Evolutionary conservation across 1,140 invertebrate genomes (phyloP).

Genomic region (Dendrolimus kikuchii): DNA sequence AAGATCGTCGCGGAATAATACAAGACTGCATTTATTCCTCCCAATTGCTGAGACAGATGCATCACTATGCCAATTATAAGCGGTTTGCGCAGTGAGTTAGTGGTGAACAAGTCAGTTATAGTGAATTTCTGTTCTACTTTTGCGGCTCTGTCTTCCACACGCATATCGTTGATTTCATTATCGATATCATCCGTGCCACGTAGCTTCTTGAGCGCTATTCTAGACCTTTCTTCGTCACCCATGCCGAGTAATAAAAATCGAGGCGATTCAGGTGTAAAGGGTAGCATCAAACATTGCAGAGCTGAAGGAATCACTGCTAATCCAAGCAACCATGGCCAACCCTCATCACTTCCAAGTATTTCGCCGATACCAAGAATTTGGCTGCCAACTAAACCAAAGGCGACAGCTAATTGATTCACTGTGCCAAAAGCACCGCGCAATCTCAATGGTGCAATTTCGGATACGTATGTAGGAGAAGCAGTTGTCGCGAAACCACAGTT

Average conservation of each 20-base stretch:
- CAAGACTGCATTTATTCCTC: constrained; percentile 95
- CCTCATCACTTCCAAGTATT: constrained; percentile 86
- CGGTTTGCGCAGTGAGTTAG: constrained; percentile 83
- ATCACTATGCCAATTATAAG: constrained; percentile 93
- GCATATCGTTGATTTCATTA: constrained; percentile 92
- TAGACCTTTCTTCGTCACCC: constrained; percentile 88
- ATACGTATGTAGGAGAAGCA: constrained; percentile 93
- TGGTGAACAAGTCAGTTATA: constrained; percentile 85
- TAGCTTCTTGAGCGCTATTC: constrained; percentile 70
- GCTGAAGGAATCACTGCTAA: constrained; percentile 87
- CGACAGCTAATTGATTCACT: constrained; percentile 92
- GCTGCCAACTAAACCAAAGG: constrained; percentile 86
- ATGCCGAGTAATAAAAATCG: constrained; percentile 87
- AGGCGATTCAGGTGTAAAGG: constrained; percentile 89
- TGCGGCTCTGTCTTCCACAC: constrained; percentile 87
- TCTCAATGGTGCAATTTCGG: constrained; percentile 91
- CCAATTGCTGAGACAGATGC: constrained; percentile 95
- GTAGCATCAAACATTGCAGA: constrained; percentile 86
- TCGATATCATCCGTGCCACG: constrained; percentile 76
- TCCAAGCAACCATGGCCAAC: constrained; percentile 89
- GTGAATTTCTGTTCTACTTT: constrained; percentile 87
- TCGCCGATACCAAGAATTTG: constrained; percentile 90
- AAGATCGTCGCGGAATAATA: constrained; percentile 94
- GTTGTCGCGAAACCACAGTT: constrained; percentile 86
- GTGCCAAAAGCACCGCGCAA: constrained; percentile 89